Base-by-base conservation (phyloP, 2,797 vertebrate genomes). In the Miichthys miiuy region DNA sequence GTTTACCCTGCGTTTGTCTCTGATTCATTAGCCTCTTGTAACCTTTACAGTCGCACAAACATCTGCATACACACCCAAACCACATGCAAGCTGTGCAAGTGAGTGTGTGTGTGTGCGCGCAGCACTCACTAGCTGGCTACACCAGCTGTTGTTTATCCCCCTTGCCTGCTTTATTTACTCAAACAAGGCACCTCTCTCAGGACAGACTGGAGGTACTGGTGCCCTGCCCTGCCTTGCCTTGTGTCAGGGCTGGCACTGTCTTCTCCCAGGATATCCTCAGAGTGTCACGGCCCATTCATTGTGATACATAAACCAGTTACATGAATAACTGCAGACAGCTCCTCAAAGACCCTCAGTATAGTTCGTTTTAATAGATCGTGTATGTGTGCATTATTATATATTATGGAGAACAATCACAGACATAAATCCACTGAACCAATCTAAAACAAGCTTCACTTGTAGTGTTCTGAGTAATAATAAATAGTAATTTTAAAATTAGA, bases 131-230 rank as follows among this genome's bases (percentile, higher is more conserved):
- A 88, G 90, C 91, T 82, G 90, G 86, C 90, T 80, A 34, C 88
- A 90, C 93, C 96, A 96, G 95, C 94, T 94, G 93, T 91, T 95
- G 95, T 95, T 96, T 96, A 94, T 95, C 95, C 95, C 94, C 78
- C 91, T 90, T 91, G 91, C 91, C 95, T 80, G 91, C 92, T 89
- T 96, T 97, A 96, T 96, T 97, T 97, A 97, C 95, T 97, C 95
- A 96, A 94, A 90, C 89, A 87, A 90, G 91, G 88, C 91, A 92
- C 80, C 79, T 90, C 87, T 92, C 87, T 86, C 70, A 83, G 89
- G 79, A 87, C 84, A 56, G 41, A 67, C 68, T 55, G 34, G 67
- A 77, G 58, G 81, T 77, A 57, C 75, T 63, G 58, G 69, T 75
- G 14, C 9, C 47, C 16, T 23, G 71, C 67, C 69, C 74, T 72